Base-by-base conservation (phyloP, 2,888 invertebrate species). In the Andrena fulva region DNA sequence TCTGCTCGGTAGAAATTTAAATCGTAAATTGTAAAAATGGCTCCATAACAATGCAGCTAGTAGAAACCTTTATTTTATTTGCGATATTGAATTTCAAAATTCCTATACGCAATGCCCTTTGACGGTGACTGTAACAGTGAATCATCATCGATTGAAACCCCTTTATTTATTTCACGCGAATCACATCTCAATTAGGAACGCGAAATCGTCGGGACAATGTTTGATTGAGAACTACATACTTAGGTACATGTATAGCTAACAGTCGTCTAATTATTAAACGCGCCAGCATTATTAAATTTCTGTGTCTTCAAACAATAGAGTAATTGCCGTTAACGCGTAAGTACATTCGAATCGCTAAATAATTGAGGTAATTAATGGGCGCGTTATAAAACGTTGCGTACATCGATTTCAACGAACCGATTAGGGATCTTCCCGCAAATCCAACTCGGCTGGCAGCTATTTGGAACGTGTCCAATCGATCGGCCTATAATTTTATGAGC, bases 401-500 rank as follows among this genome's bases (percentile, higher is more conserved):
- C 27, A 54, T 56, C 68, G 20, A 33, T 60, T 62, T 29, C 27
- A 27, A 29, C 72, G 50, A 31, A n/a, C n/a, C 16, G 70, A 82
- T 73, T 68, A 62, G 35, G 33, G 74, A 74, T 78, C 76, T 69
- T 72, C 54, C 68, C 62, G 20, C 31, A 72, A 71, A 78, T 78
- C 59, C 63, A 69, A 50, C 48, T 50, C 20, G 75, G 16, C 71
- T 50, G 66, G 24, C 54, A 68, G 66, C 72, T 82, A 35, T 82
- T 84, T 84, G 84, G 84, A 78, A 59, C 59, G 33, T 16, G 50
- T 82, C 82, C 84, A 84, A 82, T 60, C 68, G 62, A 33, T 52
- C 75, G 16, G 20, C 24, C 69, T 66, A 69, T 75, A 72, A 84
- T 79, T 84, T 82, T 75, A 82, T 69, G 71, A 72, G 50, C 79